Evolutionary conservation across 2,113 vertebrate genomes (phyloP).

Genomic region (Colistium nudipinnis): DNA sequence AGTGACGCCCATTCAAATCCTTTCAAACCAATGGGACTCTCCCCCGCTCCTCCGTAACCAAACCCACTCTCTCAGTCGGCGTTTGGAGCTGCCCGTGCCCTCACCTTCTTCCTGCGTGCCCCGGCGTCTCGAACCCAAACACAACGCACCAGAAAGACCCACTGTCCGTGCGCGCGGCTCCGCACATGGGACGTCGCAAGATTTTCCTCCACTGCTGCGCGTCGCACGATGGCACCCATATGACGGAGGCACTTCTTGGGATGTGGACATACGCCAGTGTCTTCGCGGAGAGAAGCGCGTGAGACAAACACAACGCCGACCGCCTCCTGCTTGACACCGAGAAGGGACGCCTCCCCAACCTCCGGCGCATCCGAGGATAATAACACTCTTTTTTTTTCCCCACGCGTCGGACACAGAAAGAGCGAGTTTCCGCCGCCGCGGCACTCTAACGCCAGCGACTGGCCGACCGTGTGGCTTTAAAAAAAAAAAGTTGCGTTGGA

Average conservation of each 20-base stretch:
- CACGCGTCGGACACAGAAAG: constrained; percentile 24
- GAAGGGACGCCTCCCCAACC: constrained; percentile 77
- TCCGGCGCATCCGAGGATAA: constrained; percentile 44
- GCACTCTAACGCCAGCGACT: constrained; percentile 21
- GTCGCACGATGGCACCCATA: constrained; percentile 63
- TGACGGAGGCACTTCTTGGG: constrained; percentile 73
- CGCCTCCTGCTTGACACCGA: constrained; percentile 51
- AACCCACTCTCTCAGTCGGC: constrained; percentile 79
- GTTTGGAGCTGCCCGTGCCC: constrained; percentile 76
- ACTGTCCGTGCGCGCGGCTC: neutral
- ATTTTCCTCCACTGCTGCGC: constrained; percentile 18
- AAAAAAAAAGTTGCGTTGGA: constrained; percentile 81
- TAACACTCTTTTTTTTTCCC: constrained; percentile 35
- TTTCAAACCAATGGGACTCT: constrained; percentile 75
- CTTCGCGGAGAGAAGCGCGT: constrained; percentile 63
- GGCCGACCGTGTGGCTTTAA: constrained; percentile 66
- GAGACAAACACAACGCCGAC: constrained; percentile 61
- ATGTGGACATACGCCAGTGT: constrained; percentile 74
- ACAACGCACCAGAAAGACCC: constrained; percentile 48
- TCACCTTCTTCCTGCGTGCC: constrained; percentile 62
- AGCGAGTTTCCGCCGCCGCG: constrained; percentile 14
- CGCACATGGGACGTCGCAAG: constrained; percentile 82
- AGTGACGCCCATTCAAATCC: constrained; percentile 82
- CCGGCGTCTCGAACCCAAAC: constrained; percentile 66
- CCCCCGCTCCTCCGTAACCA: constrained; percentile 76